Conservation (phyloP, 2,797 vertebrate genomes). For the Cynodonichthys magdalenae region DNA sequence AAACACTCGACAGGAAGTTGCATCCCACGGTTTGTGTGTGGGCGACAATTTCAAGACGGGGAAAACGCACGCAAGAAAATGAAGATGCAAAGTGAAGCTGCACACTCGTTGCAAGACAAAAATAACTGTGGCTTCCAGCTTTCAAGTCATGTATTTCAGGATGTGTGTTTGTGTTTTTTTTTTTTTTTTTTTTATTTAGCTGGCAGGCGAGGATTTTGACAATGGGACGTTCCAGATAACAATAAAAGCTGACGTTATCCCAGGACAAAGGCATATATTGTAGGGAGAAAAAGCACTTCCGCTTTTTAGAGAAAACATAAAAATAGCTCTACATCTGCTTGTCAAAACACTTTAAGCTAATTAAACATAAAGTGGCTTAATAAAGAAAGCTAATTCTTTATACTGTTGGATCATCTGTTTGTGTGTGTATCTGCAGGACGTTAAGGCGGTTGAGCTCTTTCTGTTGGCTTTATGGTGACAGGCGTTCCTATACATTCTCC, state of each 20-base stretch:
- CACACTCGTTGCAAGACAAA: neutral
- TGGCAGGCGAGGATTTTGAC: constrained; percentile 66
- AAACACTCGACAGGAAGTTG: constrained; percentile 47
- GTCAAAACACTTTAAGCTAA: constrained; percentile 47
- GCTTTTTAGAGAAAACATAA: constrained; percentile 58
- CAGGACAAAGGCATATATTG: constrained; percentile 70
- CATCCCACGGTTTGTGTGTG: constrained; percentile 26
- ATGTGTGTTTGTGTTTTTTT: constrained; percentile 7
- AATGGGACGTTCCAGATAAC: constrained; percentile 61
- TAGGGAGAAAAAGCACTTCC: constrained; percentile 63
- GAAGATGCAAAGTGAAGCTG: neutral
- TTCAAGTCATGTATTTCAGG: constrained; percentile 29
- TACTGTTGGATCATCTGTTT: constrained; percentile 12
- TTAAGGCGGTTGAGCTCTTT: constrained; percentile 47
- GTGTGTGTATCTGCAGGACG: constrained; percentile 22
- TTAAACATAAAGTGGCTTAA: constrained; percentile 49
- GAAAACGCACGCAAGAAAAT: neutral
- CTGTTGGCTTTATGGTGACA: constrained; percentile 66
- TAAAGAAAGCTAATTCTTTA: constrained; percentile 49
- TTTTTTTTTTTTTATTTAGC: neutral
- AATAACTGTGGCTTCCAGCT: constrained; percentile 11
- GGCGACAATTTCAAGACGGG: neutral
- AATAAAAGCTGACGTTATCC: constrained; percentile 55
- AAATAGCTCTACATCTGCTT: constrained; percentile 11
- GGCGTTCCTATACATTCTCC: constrained; percentile 35